phyloP scores from a whole-genome alignment of 2,113 vertebrate genomes.

The Pollimyrus isidori region DNA sequence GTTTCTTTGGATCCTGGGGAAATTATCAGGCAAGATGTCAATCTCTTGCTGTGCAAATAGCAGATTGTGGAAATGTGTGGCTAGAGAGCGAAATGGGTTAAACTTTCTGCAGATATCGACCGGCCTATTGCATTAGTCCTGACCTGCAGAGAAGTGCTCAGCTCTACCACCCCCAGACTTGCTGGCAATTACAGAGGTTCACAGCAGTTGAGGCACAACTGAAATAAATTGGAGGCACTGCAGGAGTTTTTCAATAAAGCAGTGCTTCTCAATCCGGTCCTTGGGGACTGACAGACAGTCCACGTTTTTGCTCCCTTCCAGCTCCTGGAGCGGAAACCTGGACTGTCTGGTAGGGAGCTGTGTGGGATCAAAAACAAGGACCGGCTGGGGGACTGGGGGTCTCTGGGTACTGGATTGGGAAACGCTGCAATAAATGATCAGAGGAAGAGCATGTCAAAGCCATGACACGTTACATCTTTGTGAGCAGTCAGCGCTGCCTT shows the following conservation, averaged over 20 bases:
- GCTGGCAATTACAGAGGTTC: background rate
- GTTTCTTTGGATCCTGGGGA: background rate
- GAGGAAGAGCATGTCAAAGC: background rate
- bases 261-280: background rate
- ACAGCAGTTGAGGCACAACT: background rate
- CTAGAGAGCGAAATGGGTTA: background rate
- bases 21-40: background rate
- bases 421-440: background rate
- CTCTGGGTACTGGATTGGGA: background rate
- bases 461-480: background rate
- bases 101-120: background rate
- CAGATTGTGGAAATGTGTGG: background rate
- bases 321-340: background rate
- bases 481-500: background rate
- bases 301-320: background rate
- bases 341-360: background rate
- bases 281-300: background rate
- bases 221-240: background rate
- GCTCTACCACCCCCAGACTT: too few species aligned
- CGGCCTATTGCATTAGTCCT: background rate
- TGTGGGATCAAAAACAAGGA: background rate
- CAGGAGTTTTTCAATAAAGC: background rate
- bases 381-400: background rate
- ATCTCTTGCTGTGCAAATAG: background rate
- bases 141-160: background rate